Base-by-base conservation (phyloP, 2,888 invertebrate genomes). In the Dendrolimus pini region DNA sequence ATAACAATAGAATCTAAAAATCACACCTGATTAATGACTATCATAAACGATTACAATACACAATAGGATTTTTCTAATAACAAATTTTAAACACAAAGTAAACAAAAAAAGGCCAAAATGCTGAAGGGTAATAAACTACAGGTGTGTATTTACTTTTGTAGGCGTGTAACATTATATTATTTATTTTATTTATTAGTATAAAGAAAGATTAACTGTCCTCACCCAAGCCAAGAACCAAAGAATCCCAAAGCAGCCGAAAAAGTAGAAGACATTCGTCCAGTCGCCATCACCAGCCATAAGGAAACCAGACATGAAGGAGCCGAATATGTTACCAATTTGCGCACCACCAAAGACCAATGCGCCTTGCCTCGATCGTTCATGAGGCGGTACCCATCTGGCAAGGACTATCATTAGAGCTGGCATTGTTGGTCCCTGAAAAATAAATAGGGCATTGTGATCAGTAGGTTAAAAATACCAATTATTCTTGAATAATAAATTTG, bases 371-470 rank as follows among this genome's bases (percentile, higher is more conserved):
- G 93, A 92, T n/a, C 93, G 78, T 67, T 94, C 93, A 47, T 87
- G 82, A 0, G 92, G 91, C 0, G 93, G 93, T 0, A 92, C 92
- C 93, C 93, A 94, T 54, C 93, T 84, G 0, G 93, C 93, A 47
- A 93, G 75, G 7, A 94, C 85, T 53, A 92, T 92, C 82, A 93
- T 93, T 70, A 95, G 87, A 0, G 94, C 94, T 59, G 92, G 93
- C 86, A 94, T 96, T 1, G 96, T 96, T 2, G 95, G 95, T 42
- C 96, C 96, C 92, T 93, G 75, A 53, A 86, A 85, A 55, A 1
- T n/a, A 13, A 53, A 30, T 30, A 30, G 30, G 6, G 6, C 30
- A 30, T 30, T 3, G 30, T 30, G 30, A 30, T 30, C 30, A 30
- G 30, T 6, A 30, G 30, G 6, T 3, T 3, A 30, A 30, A 30